phyloP scores from a whole-genome alignment of 2,113 vertebrate species.

The human (Homo sapiens) region GRCh38 chr13:96115001-96115500 shows the following conservation, averaged over 20 bases:
- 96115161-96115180: neutral
- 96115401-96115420: too few species aligned
- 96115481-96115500: too few species aligned
- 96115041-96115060: neutral
- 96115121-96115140: neutral
- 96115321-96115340: too few species aligned
- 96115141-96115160: neutral
- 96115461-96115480: too few species aligned
- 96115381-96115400: too few species aligned
- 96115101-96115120: neutral
- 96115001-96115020: neutral
- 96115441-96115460: too few species aligned
- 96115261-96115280: neutral
- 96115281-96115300: too few species aligned
- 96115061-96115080: neutral
- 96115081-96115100: neutral
- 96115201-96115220: neutral
- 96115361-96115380: too few species aligned
- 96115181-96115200: neutral
- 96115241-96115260: neutral
- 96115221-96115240: conserved; percentile 15
- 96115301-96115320: too few species aligned
- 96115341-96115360: too few species aligned
- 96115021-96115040: neutral
- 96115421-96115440: too few species aligned